A percentile compares a stretch with the other conserved stretches of the same genome.
phyloP scores from a whole-genome alignment of 2,113 vertebrate species.

The Archilochus colubris region DNA sequence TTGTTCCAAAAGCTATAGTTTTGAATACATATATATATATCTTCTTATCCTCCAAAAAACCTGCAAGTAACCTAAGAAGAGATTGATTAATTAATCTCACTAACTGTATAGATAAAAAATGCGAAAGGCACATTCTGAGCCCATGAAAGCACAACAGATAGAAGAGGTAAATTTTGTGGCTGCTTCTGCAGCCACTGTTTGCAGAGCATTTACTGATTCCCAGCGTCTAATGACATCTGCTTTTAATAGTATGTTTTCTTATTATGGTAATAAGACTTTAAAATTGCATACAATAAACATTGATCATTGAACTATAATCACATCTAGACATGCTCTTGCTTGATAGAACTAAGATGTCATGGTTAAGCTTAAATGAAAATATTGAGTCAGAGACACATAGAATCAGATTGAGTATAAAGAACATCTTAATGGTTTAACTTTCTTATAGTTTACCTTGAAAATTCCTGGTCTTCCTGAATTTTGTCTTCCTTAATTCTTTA shows the following conservation, averaged over 20 bases:
- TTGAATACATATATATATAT: too few relatives aligned
- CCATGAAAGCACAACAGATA: not conserved
- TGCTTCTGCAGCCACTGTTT: not conserved
- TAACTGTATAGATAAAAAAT: not conserved
- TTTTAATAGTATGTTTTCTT: not conserved
- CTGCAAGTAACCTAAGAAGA: not conserved
- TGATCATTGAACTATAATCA: not conserved
- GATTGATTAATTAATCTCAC: not conserved
- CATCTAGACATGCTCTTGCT: not conserved
- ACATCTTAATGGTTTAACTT: not conserved
- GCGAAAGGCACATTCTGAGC: not conserved
- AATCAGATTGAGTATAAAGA: not conserved
- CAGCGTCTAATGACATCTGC: not conserved
- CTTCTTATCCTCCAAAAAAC: not conserved
- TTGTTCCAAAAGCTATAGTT: not conserved
- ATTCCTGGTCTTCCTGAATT: not conserved
- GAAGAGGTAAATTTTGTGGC: not conserved
- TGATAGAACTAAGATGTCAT: not conserved
- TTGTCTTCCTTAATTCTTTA: not conserved
- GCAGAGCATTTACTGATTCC: not conserved
- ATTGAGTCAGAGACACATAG: not conserved
- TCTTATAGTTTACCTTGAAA: not conserved
- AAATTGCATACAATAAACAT: not conserved
- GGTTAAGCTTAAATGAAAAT: not conserved
- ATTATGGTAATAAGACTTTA: not conserved